Evolutionary conservation across 2,113 vertebrate species (phyloP).

Genomic region (Aspidoscelis tigris): DNA sequence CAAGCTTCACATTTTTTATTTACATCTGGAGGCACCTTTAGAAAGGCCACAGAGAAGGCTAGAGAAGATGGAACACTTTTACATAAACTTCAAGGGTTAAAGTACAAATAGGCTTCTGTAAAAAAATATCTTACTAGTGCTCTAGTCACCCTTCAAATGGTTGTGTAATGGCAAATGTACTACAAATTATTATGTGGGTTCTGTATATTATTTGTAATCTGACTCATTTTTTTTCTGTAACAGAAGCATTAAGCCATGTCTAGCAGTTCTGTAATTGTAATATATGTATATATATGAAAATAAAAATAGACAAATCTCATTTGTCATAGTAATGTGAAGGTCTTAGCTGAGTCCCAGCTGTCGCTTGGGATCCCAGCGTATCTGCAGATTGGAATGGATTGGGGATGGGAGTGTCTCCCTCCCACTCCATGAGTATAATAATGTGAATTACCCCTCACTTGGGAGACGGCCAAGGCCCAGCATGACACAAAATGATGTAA

Average conservation of each 20-base stretch:
- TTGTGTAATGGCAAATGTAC: background rate
- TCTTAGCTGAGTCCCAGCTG: slow-evolving; percentile 32
- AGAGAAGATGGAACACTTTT: too few species aligned
- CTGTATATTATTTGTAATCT: background rate
- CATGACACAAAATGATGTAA: slow-evolving; percentile 19
- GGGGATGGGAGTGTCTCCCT: background rate
- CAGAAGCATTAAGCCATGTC: background rate
- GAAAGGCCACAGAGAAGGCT: too few species aligned
- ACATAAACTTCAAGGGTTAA: background rate
- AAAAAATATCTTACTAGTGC: background rate
- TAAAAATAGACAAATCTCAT: slow-evolving; percentile 9
- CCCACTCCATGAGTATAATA: slow-evolving; percentile 28
- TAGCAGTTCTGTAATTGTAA: background rate
- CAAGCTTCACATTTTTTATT: too few species aligned
- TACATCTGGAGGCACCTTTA: too few species aligned
- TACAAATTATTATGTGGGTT: background rate
- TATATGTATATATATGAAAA: background rate
- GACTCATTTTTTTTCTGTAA: slow-evolving; percentile 2
- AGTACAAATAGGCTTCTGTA: background rate
- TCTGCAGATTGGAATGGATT: slow-evolving; percentile 16
- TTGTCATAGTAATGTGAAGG: background rate
- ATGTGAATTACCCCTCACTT: background rate
- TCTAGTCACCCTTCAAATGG: background rate
- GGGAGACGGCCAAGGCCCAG: slow-evolving; percentile 10
- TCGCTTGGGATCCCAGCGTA: background rate